phyloP scores from a whole-genome alignment of 2,797 vertebrate genomes.

The Phalloptychus januarius region DNA sequence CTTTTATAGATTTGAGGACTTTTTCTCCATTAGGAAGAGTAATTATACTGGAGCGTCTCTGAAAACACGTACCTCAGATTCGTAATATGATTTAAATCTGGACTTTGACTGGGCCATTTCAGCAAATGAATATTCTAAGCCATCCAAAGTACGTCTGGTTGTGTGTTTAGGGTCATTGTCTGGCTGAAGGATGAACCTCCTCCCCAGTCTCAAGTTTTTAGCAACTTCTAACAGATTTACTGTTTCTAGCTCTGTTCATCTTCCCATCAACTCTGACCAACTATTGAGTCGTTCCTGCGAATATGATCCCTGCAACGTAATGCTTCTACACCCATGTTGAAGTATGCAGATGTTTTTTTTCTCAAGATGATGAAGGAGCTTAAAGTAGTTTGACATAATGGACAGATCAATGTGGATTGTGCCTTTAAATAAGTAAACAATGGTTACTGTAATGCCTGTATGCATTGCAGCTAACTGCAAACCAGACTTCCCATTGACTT shows the following conservation, averaged over 20 bases:
- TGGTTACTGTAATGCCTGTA: neutral
- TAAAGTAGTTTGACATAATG: neutral
- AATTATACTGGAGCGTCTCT: neutral
- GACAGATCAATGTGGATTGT: neutral
- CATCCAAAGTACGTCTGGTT: neutral
- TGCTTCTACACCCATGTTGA: neutral
- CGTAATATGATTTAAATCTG: neutral
- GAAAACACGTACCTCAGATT: neutral
- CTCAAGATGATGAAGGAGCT: neutral
- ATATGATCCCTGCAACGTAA: neutral
- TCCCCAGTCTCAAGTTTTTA: no score
- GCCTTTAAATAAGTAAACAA: neutral
- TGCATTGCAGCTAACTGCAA: neutral
- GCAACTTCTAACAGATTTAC: no score
- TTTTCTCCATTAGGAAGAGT: no score
- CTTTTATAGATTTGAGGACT: neutral
- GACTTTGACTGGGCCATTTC: neutral
- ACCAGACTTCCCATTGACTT: neutral
- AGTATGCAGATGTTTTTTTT: neutral
- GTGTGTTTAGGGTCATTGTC: neutral
- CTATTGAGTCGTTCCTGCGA: neutral
- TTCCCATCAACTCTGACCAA: neutral
- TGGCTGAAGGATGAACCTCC: no score
- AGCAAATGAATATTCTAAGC: neutral
- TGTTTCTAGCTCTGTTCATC: neutral